Conservation (phyloP, 2,888 invertebrate species). For the Parelbella ahira region DNA sequence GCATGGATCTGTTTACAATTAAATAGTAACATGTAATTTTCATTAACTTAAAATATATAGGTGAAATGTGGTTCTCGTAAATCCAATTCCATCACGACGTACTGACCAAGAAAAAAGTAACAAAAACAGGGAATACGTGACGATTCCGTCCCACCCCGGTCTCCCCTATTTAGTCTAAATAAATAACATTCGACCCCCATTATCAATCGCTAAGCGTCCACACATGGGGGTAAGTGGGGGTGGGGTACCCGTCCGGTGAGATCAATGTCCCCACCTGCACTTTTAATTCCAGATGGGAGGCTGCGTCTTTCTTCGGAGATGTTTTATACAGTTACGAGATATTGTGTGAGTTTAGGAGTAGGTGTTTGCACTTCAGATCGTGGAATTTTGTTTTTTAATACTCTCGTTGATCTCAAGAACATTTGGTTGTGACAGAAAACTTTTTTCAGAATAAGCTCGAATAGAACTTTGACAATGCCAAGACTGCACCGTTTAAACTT, state of each 20-base stretch:
- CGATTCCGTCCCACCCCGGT: constrained; percentile 15
- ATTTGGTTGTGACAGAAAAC: too few species aligned
- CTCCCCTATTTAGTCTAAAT: constrained; percentile 25
- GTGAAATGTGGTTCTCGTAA: too few species aligned
- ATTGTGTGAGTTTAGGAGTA: too few species aligned
- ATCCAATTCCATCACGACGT: background rate
- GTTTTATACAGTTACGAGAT: constrained; percentile 29
- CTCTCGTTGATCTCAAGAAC: too few species aligned
- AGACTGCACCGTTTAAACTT: too few species aligned
- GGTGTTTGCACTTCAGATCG: too few species aligned
- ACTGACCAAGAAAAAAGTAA: background rate
- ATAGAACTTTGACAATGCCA: too few species aligned
- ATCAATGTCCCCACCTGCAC: constrained; percentile 78
- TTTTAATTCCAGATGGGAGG: constrained; percentile 60
- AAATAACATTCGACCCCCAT: constrained; percentile 49
- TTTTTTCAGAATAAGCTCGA: too few species aligned
- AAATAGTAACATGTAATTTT: too few species aligned
- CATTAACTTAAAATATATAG: too few species aligned
- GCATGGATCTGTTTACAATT: too few species aligned
- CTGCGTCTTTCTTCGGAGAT: constrained; percentile 37
- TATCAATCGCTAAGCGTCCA: constrained; percentile 46
- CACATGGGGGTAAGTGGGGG: constrained; percentile 34
- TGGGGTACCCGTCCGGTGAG: constrained; percentile 58
- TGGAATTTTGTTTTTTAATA: too few species aligned
- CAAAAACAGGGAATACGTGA: constrained; percentile 8